A percentile compares a stretch with the other conserved stretches of the same genome.
Evolutionary conservation across 1,140 invertebrate genomes (phyloP).

Genomic region (Laupala kohalensis): DNA sequence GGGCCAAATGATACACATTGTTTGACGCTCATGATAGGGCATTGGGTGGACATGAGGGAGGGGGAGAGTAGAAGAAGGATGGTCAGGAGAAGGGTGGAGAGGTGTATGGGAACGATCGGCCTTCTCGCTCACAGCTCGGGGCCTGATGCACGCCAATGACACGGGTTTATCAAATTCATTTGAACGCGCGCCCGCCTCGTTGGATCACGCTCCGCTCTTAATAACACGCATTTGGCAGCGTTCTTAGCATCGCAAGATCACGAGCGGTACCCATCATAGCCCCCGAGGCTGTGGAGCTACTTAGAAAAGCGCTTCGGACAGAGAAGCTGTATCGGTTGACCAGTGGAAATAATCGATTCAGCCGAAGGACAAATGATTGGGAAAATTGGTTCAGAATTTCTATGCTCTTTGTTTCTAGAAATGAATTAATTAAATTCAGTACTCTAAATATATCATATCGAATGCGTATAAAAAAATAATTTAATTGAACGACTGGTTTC

Average conservation of each 20-base stretch:
- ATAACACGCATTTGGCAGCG: neutral
- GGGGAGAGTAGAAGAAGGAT: neutral
- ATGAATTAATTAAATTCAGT: no score
- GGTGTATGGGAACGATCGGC: neutral
- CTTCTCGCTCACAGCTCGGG: neutral
- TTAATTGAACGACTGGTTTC: no score
- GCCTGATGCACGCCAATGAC: neutral
- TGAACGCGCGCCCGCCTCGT: neutral
- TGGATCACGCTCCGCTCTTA: neutral
- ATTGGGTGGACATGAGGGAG: neutral
- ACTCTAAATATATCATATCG: no score
- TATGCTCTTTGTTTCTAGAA: no score
- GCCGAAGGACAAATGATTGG: no score
- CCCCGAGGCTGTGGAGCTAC: no score
- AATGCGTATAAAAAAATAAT: no score
- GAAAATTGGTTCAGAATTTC: no score
- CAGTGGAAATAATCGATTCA: no score
- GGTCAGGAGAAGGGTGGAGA: neutral
- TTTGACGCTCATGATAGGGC: neutral
- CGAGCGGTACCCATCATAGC: neutral
- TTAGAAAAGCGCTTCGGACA: no score
- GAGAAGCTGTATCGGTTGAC: no score
- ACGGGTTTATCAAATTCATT: neutral
- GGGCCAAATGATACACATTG: neutral
- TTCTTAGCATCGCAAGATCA: neutral